Conservation (phyloP, 2,113 vertebrate genomes). For the Shinisaurus crocodilurus region DNA sequence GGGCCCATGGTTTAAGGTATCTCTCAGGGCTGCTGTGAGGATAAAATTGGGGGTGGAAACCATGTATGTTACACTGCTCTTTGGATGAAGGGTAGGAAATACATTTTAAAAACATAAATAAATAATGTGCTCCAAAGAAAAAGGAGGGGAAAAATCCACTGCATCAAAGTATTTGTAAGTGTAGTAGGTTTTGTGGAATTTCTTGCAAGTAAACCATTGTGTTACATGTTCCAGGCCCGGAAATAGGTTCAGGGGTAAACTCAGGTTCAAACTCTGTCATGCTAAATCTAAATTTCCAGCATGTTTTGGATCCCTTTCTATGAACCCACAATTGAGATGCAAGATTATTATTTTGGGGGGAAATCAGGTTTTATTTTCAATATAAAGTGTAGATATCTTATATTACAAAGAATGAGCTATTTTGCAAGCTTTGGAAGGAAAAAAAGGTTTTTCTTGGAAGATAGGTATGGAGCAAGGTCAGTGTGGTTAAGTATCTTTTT, state of each 20-base stretch:
- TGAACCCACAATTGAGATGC: neutral
- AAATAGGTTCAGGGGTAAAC: neutral
- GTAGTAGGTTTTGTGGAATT: neutral
- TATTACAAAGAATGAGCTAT: neutral
- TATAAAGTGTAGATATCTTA: conserved; percentile 7
- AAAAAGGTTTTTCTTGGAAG: conserved; percentile 1
- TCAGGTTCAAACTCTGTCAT: neutral
- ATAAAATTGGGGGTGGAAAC: neutral
- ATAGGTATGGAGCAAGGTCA: neutral
- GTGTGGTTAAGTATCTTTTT: neutral
- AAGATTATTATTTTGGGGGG: neutral
- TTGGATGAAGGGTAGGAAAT: neutral
- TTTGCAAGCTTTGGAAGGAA: neutral
- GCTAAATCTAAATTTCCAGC: neutral
- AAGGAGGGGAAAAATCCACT: too few species aligned
- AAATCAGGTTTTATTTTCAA: conserved; percentile 10
- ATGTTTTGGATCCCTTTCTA: neutral
- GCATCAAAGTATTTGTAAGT: neutral
- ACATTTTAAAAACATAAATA: neutral
- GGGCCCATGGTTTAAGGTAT: neutral
- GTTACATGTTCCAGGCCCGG: neutral
- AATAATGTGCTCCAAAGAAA: neutral
- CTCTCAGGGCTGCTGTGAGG: neutral
- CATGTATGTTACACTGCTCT: too few species aligned
- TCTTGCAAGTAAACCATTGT: neutral